Conservation (phyloP, 2,888 invertebrate genomes). For the Hemithea aestivaria region DNA sequence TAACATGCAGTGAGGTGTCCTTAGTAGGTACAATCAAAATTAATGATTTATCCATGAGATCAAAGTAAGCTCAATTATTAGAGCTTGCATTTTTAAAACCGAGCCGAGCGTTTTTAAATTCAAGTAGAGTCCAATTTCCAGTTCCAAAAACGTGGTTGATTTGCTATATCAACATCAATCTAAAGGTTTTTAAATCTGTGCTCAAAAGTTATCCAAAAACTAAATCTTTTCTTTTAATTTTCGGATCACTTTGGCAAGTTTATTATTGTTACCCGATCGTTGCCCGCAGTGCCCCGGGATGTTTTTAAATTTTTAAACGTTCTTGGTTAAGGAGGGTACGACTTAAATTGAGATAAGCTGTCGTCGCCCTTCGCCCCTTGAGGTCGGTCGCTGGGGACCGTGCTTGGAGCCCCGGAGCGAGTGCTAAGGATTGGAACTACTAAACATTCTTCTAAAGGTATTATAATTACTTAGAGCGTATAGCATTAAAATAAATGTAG, state of each 20-base stretch:
- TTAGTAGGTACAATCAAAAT: no score
- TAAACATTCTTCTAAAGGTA: no score
- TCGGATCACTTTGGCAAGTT: slow-evolving; percentile 15
- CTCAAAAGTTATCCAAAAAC: slow-evolving; percentile 5
- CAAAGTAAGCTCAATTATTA: no score
- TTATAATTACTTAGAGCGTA: no score
- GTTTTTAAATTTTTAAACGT: slow-evolving; percentile 56
- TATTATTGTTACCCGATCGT: slow-evolving; percentile 38
- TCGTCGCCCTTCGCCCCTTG: slow-evolving; percentile 36
- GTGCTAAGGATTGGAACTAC: slow-evolving; percentile 20
- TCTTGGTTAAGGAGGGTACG: slow-evolving; percentile 44
- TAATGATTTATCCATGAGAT: no score
- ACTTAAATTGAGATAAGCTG: slow-evolving; percentile 62
- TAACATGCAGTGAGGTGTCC: no score
- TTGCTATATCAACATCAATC: no score
- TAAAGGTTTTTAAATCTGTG: slow-evolving; percentile 13
- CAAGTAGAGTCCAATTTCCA: no score
- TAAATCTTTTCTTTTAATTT: slow-evolving; percentile 14
- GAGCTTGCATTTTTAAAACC: no score
- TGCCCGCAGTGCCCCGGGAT: slow-evolving; percentile 44
- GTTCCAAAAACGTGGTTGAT: no score
- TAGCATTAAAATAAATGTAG: no score
- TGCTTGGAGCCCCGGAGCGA: slow-evolving; percentile 25
- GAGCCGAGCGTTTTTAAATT: no score
- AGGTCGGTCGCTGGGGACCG: slow-evolving; percentile 17